Percentiles rank a stretch among this genome's conserved stretches.
Evolutionary conservation across 2,888 invertebrate genomes (phyloP).

Genomic region (Xanthia togata): DNA sequence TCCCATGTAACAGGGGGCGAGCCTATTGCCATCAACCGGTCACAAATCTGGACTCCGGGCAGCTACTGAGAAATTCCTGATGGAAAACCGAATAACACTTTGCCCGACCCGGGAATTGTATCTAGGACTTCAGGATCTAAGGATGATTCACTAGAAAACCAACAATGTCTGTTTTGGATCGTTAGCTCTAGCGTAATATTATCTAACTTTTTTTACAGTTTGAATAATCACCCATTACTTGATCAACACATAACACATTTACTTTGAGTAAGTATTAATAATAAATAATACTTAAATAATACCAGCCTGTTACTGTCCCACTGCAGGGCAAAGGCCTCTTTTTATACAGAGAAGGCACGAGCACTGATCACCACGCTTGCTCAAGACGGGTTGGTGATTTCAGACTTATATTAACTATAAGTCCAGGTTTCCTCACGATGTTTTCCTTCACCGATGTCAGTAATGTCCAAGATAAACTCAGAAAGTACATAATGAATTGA

Average conservation of each 20-base stretch:
- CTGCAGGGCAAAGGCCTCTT: too few species aligned
- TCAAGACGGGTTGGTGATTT: too few species aligned
- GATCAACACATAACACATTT: conserved; percentile 7
- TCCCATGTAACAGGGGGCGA: neutral
- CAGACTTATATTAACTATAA: too few species aligned
- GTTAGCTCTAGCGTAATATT: too few species aligned
- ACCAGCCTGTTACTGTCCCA: too few species aligned
- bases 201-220: neutral
- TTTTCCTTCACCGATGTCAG: too few species aligned
- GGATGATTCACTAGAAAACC: conserved; percentile 2
- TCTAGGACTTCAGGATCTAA: neutral
- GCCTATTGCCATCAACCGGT: neutral
- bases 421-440: too few species aligned
- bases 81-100: neutral
- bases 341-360: too few species aligned
- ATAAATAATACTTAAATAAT: too few species aligned
- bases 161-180: neutral
- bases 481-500: too few species aligned
- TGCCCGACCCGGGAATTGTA: neutral
- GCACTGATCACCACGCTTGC: too few species aligned
- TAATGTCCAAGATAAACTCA: too few species aligned
- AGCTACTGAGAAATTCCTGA: neutral
- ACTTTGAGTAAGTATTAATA: conserved; percentile 7
- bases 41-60: neutral
- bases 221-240: neutral